These are phyloP conservation scores for Pontoporia blainvillei DNA, from an alignment of 2,113 vertebrate genomes.

Conservation along the genomic window DNA sequence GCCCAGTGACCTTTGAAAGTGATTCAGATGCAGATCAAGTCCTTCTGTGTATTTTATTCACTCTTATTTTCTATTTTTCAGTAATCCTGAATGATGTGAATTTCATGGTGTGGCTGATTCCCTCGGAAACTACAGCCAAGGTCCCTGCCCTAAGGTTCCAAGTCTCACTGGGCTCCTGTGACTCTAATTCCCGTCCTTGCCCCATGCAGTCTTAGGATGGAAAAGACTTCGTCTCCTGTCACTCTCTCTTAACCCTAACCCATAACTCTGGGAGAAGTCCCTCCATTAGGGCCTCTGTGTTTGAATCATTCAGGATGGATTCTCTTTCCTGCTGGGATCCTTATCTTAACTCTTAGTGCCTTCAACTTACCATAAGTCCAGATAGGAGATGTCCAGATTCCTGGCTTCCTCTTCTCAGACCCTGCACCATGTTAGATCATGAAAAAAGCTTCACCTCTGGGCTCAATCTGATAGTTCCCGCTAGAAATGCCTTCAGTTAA, in stretches of 20 bases:
- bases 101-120: neutral
- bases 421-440: neutral
- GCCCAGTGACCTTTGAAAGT: neutral
- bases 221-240: neutral
- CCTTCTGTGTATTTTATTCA: neutral
- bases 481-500: neutral
- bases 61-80: neutral
- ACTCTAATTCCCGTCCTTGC: neutral
- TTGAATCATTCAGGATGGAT: neutral
- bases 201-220: neutral
- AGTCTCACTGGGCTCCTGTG: neutral
- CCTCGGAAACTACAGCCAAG: neutral
- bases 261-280: accelerated
- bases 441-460: neutral
- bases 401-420: neutral
- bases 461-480: neutral
- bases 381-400: accelerated
- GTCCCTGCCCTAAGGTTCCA: neutral
- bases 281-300: neutral
- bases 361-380: neutral
- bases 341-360: neutral
- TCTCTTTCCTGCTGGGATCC: neutral
- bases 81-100: neutral
- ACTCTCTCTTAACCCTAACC: neutral
- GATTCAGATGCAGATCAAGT: neutral